These are phyloP conservation scores for Poecilia picta DNA, from an alignment of 2,797 vertebrate genomes.

Conservation along the genomic window DNA sequence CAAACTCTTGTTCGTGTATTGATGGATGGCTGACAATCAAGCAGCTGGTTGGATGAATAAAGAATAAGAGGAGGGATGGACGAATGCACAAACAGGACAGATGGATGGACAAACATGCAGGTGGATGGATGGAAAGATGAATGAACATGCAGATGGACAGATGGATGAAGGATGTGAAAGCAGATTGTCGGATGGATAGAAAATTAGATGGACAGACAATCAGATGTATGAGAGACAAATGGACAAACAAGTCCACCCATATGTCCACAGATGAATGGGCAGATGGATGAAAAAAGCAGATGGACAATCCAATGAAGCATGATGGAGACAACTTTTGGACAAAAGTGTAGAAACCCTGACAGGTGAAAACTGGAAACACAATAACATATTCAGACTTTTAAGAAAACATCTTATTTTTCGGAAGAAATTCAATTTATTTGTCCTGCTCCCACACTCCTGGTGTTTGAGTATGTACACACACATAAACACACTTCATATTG, in stretches of 20 bases:
- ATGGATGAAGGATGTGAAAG: not conserved
- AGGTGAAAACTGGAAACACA: not conserved
- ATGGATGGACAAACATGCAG: not conserved
- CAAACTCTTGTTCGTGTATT: too few species aligned
- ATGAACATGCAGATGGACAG: not conserved
- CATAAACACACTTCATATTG: not conserved
- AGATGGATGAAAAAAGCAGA: not conserved
- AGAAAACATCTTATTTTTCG: not conserved
- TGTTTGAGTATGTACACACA: not conserved
- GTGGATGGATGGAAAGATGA: not conserved
- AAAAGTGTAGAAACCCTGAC: not conserved
- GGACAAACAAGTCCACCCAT: not conserved
- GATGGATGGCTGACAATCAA: not conserved
- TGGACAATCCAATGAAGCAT: not conserved
- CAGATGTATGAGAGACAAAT: not conserved
- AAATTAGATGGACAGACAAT: not conserved
- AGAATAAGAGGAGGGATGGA: not conserved
- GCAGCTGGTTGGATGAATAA: not conserved
- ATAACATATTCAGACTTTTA: not conserved
- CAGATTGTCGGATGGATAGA: not conserved
- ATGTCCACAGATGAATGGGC: not conserved
- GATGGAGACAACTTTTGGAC: not conserved
- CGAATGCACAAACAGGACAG: not conserved
- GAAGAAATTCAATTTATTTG: slow-evolving; percentile 6
- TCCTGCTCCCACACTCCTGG: slow-evolving; percentile 7